Evolutionary conservation across 1,140 invertebrate species (phyloP), one percentile per base, ranked within the genome.

Genomic region (Bilobella aurantiaca): DNA sequence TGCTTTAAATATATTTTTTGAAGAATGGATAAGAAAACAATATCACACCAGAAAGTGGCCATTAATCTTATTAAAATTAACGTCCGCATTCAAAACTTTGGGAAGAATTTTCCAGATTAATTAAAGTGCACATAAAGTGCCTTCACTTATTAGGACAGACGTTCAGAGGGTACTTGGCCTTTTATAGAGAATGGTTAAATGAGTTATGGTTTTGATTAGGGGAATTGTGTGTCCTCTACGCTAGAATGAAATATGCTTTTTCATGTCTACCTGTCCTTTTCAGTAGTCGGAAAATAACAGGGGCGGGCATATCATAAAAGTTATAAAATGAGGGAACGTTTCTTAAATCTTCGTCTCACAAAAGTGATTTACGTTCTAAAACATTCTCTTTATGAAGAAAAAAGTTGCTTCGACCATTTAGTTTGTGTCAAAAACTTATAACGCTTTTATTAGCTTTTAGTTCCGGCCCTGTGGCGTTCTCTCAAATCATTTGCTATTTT

Each of bases 361-460:
- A n/a, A n/a, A 53, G 49, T 53, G 49, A 53, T 53, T 53, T 53
- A 53, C 21, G 49, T 23, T 53, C 49, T 23, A 53, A 53, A 23
- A 23, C 49, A 18, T 53, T 53, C 25, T 5, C 12, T 12, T 53
- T 23, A 18, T 53, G 14, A 53, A 18, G 49, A 53, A 16, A 53
- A 53, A 53, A 53, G 25, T 23, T 53, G 14, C 49, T 53, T 5
- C 14, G 49, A 23, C 49, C 49, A 53, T 53, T 53, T 53, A 53
- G 49, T 5, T 23, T 23, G 3, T 53, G 49, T 53, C 49, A 53
- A 23, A 53, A 53, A 53, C 49, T 53, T 53, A 53, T 53, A 23
- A 53, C 25, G 49, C 21, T 53, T 53, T 53, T 53, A 53, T 23
- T 18, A 53, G 49, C 49, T 53, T 53, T 53, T 53, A 53, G 49